A percentile compares a stretch with the other conserved stretches of the same genome.
phyloP scores from a whole-genome alignment of 2,113 vertebrate genomes.

The Misgurnus mizolepis region DNA sequence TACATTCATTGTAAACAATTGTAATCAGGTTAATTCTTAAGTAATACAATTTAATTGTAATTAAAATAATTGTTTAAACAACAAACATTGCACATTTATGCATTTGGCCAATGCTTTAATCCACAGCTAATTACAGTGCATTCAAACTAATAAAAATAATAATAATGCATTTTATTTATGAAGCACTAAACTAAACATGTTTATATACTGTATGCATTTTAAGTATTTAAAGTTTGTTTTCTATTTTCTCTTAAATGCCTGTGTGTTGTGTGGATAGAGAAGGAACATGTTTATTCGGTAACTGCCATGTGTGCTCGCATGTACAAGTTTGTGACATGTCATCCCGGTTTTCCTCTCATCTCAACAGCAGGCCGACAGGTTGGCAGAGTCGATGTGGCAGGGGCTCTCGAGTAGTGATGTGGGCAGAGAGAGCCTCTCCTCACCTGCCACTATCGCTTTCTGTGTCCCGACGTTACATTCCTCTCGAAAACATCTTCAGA shows the following conservation, averaged over 20 bases:
- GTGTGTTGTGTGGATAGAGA: neutral
- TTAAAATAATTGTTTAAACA: no score
- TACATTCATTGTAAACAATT: no score
- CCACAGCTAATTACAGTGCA: no score
- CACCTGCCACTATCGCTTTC: conserved; percentile 37
- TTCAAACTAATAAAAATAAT: no score
- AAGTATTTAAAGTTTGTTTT: neutral
- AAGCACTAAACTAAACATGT: no score
- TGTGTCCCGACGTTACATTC: conserved; percentile 28
- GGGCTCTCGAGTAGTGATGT: conserved; percentile 4
- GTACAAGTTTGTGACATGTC: conserved; percentile 31
- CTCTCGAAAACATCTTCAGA: conserved; percentile 34
- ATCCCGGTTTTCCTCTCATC: conserved; percentile 22
- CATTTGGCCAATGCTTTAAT: no score
- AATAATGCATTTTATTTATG: no score
- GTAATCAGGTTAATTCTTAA: no score
- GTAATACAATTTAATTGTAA: no score
- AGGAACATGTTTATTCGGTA: conserved; percentile 6
- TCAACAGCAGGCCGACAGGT: conserved; percentile 28
- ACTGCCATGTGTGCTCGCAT: neutral
- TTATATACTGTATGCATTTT: neutral
- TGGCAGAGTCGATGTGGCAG: conserved; percentile 28
- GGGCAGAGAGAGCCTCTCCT: conserved; percentile 24
- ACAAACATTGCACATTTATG: no score
- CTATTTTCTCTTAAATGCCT: neutral